Percentiles rank a stretch among this genome's conserved stretches.
Conservation (phyloP, 1,140 invertebrate genomes). For the Sarcophaga bullata region DNA sequence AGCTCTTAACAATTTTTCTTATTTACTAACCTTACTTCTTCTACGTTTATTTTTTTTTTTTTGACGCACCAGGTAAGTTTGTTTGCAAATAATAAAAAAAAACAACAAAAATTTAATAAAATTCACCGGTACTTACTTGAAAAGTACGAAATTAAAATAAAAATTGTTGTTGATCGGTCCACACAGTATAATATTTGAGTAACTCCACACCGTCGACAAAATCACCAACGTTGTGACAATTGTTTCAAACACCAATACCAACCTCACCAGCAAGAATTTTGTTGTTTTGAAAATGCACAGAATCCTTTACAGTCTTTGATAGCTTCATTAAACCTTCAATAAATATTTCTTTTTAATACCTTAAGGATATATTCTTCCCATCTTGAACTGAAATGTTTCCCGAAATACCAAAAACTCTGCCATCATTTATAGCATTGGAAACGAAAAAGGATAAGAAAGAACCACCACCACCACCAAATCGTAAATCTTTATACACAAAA, state of each 20-base stretch:
- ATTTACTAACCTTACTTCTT: too few species aligned
- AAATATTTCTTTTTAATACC: neutral
- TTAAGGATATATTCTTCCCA: neutral
- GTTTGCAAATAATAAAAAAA: too few species aligned
- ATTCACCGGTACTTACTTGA: too few species aligned
- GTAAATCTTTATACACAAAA: slow-evolving; percentile 79
- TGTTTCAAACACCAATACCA: slow-evolving; percentile 26
- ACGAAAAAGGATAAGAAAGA: slow-evolving; percentile 32
- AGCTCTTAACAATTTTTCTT: too few species aligned
- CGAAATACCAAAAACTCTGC: slow-evolving; percentile 65
- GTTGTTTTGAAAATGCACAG: neutral
- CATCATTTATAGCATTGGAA: slow-evolving; percentile 66
- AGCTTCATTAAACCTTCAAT: neutral
- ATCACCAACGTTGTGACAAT: neutral
- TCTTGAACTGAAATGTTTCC: slow-evolving; percentile 64
- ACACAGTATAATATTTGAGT: too few species aligned
- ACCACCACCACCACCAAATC: slow-evolving; percentile 55
- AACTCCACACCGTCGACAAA: neutral
- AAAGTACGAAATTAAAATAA: too few species aligned
- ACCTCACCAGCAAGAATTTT: neutral
- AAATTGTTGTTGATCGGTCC: too few species aligned
- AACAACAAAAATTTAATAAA: too few species aligned
- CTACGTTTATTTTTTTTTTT: too few species aligned
- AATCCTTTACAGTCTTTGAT: neutral
- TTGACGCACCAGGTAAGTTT: too few species aligned